A percentile compares a stretch with the other conserved stretches of the same genome.
These are phyloP conservation scores for Nephrotoma flavescens DNA, from an alignment of 2,888 invertebrate species.

Conservation along the genomic window DNA sequence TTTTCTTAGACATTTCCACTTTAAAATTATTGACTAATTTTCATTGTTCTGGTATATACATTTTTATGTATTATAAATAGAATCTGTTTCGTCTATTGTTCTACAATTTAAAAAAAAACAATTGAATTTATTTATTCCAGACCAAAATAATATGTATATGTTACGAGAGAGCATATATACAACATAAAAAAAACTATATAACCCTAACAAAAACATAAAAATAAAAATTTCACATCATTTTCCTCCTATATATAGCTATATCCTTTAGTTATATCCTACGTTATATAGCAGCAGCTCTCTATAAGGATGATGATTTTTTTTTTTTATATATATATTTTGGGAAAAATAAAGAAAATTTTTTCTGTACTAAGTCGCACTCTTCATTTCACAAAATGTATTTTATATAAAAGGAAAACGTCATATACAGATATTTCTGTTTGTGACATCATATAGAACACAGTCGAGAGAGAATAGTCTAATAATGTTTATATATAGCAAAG, in stretches of 20 bases:
- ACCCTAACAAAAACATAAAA: not conserved
- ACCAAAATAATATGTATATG: not conserved
- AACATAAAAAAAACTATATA: not conserved
- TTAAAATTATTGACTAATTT: not conserved
- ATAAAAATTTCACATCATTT: not conserved
- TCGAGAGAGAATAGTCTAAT: not conserved
- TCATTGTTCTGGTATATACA: not conserved
- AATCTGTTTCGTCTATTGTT: not conserved
- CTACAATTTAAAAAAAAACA: not conserved
- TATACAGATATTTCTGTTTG: slow-evolving; percentile 6
- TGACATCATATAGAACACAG: slow-evolving; percentile 5
- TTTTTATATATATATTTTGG: not conserved
- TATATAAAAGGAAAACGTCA: slow-evolving; percentile 2
- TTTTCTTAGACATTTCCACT: not conserved
- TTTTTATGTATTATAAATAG: not conserved
- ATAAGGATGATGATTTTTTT: not conserved
- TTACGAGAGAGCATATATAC: not conserved
- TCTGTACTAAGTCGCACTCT: slow-evolving; percentile 4
- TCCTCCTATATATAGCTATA: not conserved
- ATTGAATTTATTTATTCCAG: not conserved
- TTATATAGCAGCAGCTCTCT: not conserved
- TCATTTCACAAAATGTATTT: slow-evolving; percentile 3
- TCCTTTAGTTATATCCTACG: not conserved
- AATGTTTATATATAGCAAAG: not conserved
- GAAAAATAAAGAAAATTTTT: not conserved